phyloP scores from a whole-genome alignment of 2,797 vertebrate genomes.

The Rhincodon typus region DNA sequence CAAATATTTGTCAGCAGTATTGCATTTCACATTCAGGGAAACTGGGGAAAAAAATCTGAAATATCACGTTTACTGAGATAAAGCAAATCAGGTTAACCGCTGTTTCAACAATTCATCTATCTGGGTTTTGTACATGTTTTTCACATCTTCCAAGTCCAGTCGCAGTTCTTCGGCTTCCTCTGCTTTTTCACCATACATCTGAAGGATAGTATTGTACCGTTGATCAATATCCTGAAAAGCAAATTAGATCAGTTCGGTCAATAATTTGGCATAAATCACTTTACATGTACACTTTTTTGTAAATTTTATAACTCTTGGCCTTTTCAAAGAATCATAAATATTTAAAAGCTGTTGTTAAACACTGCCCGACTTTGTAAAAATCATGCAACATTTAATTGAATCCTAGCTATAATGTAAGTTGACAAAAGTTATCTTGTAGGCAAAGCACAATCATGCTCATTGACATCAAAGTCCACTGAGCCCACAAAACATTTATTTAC shows the following conservation, averaged over 20 bases:
- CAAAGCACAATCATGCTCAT: neutral
- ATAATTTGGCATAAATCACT: neutral
- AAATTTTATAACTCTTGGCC: neutral
- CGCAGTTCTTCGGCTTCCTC: conserved; percentile 92
- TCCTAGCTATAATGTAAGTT: neutral
- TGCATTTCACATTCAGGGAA: conserved; percentile 32
- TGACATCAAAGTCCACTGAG: no score
- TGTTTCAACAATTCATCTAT: conserved; percentile 89
- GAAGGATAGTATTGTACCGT: conserved; percentile 95
- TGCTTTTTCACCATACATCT: conserved; percentile 98
- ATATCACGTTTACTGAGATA: neutral
- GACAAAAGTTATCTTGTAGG: neutral
- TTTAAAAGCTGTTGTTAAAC: neutral
- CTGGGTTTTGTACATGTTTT: conserved; percentile 97
- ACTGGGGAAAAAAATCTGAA: neutral
- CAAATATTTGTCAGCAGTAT: conserved; percentile 29
- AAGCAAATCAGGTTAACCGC: conserved; percentile 55
- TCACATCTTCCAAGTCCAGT: conserved; percentile 93
- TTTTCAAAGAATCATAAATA: neutral
- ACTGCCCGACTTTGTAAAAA: neutral
- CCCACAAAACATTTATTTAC: no score
- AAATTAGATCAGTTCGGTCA: neutral
- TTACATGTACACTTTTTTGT: neutral
- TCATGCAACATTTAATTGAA: neutral
- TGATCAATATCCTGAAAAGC: conserved; percentile 85